These are phyloP conservation scores for Telmatochromis brachygnathus DNA, from an alignment of 2,113 vertebrate species.

Conservation along the genomic window DNA sequence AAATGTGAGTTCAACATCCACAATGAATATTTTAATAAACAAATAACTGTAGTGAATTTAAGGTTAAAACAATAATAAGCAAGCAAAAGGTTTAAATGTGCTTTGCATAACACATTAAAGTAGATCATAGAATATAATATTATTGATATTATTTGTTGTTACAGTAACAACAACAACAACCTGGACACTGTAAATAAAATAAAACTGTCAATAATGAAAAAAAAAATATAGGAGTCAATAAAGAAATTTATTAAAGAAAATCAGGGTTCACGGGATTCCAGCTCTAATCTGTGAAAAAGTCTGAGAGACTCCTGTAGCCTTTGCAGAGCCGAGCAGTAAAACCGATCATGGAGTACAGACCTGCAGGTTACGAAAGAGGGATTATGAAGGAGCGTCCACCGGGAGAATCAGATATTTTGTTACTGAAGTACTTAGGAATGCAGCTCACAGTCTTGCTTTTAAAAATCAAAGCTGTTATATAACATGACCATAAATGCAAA, in stretches of 20 bases:
- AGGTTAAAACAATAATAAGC: background rate
- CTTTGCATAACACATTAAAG: background rate
- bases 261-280: background rate
- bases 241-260: background rate
- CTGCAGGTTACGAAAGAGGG: background rate
- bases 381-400: background rate
- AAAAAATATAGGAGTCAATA: background rate
- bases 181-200: background rate
- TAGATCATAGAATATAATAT: background rate
- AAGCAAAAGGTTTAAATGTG: background rate
- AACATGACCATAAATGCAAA: background rate
- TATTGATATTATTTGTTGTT: background rate
- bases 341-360: rapidly evolving
- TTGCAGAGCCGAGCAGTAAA: background rate
- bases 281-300: background rate
- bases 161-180: background rate
- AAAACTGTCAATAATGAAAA: background rate
- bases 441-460: background rate
- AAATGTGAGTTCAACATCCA: background rate
- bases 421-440: background rate
- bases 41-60: background rate
- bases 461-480: background rate
- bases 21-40: background rate
- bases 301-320: background rate
- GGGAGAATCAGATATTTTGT: background rate